Percentiles rank a stretch among this genome's conserved stretches.
phyloP scores from a whole-genome alignment of 2,888 invertebrate species.

The Bellardia pandia region DNA sequence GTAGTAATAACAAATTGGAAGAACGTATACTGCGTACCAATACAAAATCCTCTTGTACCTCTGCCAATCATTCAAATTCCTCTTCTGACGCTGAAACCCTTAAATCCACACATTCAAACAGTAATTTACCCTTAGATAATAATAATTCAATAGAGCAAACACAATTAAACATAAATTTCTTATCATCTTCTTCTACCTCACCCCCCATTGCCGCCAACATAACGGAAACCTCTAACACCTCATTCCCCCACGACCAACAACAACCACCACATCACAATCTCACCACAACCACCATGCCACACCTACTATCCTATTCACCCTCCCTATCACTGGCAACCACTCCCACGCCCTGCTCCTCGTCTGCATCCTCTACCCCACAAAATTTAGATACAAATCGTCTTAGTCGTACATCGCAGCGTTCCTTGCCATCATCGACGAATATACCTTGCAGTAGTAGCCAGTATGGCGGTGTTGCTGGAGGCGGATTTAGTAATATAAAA shows the following conservation, averaged over 20 bases:
- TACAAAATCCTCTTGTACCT: constrained; percentile 69
- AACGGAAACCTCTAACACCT: constrained; percentile 37
- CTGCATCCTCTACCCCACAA: constrained; percentile 62
- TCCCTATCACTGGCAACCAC: constrained; percentile 50
- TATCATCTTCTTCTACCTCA: constrained; percentile 70
- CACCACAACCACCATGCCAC: constrained; percentile 42
- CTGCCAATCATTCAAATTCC: constrained; percentile 73
- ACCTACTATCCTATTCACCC: constrained; percentile 49
- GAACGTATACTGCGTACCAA: constrained; percentile 71
- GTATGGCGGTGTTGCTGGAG: constrained; percentile 35
- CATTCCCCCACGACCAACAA: constrained; percentile 23
- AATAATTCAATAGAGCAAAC: constrained; percentile 65
- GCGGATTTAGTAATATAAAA: constrained; percentile 76
- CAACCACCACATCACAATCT: constrained; percentile 40
- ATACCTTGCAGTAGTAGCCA: constrained; percentile 71
- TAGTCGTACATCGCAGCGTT: constrained; percentile 74
- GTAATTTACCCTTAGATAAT: constrained; percentile 69
- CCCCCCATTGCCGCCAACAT: constrained; percentile 45
- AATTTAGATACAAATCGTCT: constrained; percentile 81
- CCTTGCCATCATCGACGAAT: constrained; percentile 65
- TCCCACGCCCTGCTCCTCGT: constrained; percentile 71
- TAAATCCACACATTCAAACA: constrained; percentile 72
- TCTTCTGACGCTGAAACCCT: constrained; percentile 73
- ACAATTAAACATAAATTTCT: constrained; percentile 72
- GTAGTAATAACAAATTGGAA: constrained; percentile 56